Conservation (phyloP, 2,888 invertebrate species). For the Auanema sp. region DNA sequence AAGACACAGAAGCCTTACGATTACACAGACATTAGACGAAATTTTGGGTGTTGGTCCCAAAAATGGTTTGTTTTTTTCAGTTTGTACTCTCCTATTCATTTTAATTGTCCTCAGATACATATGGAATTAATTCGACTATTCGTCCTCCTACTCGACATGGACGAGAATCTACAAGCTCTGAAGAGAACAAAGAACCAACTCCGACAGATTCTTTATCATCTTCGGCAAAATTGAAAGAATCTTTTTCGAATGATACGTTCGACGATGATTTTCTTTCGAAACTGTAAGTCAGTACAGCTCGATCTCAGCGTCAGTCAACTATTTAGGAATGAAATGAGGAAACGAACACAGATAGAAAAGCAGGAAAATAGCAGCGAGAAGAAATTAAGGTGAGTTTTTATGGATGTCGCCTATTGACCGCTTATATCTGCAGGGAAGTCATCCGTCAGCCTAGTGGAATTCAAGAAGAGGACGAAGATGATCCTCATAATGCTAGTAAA, state of each 20-base stretch:
- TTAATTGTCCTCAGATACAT: not conserved
- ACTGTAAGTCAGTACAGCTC: constrained; percentile 10
- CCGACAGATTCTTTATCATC: not conserved
- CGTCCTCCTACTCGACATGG: constrained; percentile 39
- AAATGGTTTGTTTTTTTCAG: no score
- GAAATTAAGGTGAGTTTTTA: not conserved
- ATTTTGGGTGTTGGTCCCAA: constrained; percentile 19
- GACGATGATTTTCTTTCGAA: constrained; percentile 14
- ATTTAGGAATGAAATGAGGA: no score
- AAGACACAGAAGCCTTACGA: constrained; percentile 22
- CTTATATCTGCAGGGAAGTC: constrained; percentile 1
- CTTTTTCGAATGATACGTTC: not conserved
- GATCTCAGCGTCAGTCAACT: no score
- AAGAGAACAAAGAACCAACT: constrained; percentile 29
- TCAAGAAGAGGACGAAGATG: constrained; percentile 16
- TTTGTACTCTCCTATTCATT: not conserved
- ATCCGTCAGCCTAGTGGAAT: constrained; percentile 9
- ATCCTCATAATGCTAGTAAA: not conserved
- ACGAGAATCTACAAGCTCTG: constrained; percentile 30
- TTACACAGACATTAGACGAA: constrained; percentile 31
- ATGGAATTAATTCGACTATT: constrained; percentile 18
- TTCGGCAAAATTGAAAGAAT: not conserved
- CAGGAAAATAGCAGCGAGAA: not conserved
- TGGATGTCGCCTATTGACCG: not conserved
- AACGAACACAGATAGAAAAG: constrained; percentile 6